These are phyloP conservation scores for Lamellibrachia satsuma DNA, from an alignment of 2,888 invertebrate genomes.

Conservation along the genomic window DNA sequence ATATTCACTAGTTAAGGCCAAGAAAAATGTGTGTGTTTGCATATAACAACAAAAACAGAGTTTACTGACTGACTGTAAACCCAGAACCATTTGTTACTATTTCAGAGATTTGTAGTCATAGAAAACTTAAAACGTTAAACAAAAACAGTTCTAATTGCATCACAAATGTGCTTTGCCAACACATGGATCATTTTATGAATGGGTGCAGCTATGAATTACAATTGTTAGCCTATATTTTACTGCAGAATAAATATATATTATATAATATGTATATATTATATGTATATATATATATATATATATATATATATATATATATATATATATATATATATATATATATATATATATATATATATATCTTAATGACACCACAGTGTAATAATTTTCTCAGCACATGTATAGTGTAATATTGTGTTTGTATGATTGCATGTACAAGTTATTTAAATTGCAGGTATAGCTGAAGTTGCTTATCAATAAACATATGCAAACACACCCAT, in stretches of 20 bases:
- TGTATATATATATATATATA: background rate
- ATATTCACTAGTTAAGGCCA: background rate
- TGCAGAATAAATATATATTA: no score
- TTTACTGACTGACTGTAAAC: background rate
- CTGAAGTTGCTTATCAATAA: background rate
- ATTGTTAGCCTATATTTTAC: no score
- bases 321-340: no score
- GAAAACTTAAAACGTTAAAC: background rate
- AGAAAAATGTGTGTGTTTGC: background rate
- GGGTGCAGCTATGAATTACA: background rate
- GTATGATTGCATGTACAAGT: no score
- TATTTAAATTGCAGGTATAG: background rate
- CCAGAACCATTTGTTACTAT: background rate
- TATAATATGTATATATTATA: background rate
- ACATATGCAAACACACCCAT: background rate
- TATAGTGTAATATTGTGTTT: no score
- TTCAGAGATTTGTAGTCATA: background rate
- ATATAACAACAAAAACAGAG: background rate
- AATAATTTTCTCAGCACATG: no score
- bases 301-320: no score
- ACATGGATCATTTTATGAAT: background rate
- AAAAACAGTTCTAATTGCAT: background rate
- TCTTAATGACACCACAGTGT: no score
- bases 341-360: no score
- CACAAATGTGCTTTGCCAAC: background rate